phyloP scores from a whole-genome alignment of 1,140 invertebrate genomes.

The Ridgeia piscesae region DNA sequence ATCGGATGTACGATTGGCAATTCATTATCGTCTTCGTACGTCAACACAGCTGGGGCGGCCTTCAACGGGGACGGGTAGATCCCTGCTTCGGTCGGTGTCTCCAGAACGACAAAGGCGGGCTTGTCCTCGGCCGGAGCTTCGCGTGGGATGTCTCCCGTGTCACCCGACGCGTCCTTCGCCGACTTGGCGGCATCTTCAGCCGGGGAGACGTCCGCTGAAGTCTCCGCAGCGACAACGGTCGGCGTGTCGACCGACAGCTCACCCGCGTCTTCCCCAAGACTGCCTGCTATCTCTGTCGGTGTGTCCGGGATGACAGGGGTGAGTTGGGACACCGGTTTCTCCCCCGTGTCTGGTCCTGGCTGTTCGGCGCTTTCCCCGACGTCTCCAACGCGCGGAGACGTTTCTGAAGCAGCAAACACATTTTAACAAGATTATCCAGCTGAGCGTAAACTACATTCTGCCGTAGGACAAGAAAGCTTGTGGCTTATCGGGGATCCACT shows the following conservation, averaged over 20 bases:
- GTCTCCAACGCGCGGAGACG: background rate
- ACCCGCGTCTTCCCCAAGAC: background rate
- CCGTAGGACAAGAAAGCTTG: too few relatives aligned
- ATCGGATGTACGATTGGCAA: background rate
- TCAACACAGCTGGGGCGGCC: background rate
- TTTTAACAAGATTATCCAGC: too few relatives aligned
- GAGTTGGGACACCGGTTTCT: background rate
- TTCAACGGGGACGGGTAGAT: background rate
- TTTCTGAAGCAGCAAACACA: background rate
- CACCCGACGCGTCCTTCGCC: background rate
- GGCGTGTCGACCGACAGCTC: background rate
- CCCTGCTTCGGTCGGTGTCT: background rate
- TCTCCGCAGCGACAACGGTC: background rate
- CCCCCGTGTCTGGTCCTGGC: background rate
- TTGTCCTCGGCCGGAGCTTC: background rate
- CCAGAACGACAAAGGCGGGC: background rate
- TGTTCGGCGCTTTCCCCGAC: background rate
- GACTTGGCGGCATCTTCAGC: background rate
- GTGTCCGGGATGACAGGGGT: background rate
- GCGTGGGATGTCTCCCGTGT: background rate
- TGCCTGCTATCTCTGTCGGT: background rate
- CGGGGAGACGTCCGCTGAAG: too few relatives aligned
- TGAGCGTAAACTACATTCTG: too few relatives aligned
- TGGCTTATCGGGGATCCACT: too few relatives aligned
- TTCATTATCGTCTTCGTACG: background rate